Percentiles rank a stretch among this genome's conserved stretches.
Conservation (phyloP, 1,140 invertebrate species). For the Platorchestia sp. region DNA sequence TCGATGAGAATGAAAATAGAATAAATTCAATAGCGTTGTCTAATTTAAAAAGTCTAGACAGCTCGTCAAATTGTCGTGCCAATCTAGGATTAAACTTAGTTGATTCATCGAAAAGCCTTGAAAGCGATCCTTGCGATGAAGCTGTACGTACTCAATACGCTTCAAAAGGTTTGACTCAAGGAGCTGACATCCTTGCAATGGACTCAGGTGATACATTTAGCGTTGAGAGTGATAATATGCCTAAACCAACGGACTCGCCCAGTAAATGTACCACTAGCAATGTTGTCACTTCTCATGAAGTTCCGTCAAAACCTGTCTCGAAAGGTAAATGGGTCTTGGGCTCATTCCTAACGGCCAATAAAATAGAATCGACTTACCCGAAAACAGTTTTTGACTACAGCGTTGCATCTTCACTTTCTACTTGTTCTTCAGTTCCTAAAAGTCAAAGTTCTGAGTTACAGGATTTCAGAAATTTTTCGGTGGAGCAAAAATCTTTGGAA, state of each 20-base stretch:
- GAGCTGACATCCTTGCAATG: neutral
- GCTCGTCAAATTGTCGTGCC: neutral
- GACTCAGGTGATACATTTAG: neutral
- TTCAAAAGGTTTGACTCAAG: neutral
- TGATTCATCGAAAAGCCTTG: neutral
- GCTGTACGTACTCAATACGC: neutral
- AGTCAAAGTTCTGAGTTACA: neutral
- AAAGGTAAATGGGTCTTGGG: conserved; percentile 19
- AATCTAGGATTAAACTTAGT: neutral
- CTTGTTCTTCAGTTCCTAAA: neutral
- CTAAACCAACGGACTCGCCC: neutral
- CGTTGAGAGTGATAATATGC: neutral
- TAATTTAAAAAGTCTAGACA: neutral
- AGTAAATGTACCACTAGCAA: neutral
- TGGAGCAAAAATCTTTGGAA: neutral
- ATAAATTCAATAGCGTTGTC: neutral
- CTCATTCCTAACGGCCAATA: conserved; percentile 6
- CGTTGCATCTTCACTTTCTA: neutral
- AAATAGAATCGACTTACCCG: neutral
- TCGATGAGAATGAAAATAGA: neutral
- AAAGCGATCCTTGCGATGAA: neutral
- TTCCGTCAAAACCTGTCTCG: neutral
- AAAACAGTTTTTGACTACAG: conserved; percentile 11
- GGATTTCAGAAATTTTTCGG: neutral
- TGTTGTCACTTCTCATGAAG: neutral